Evolutionary conservation across 2,888 invertebrate genomes (phyloP).

Genomic region (Allophyes oxyacanthae): DNA sequence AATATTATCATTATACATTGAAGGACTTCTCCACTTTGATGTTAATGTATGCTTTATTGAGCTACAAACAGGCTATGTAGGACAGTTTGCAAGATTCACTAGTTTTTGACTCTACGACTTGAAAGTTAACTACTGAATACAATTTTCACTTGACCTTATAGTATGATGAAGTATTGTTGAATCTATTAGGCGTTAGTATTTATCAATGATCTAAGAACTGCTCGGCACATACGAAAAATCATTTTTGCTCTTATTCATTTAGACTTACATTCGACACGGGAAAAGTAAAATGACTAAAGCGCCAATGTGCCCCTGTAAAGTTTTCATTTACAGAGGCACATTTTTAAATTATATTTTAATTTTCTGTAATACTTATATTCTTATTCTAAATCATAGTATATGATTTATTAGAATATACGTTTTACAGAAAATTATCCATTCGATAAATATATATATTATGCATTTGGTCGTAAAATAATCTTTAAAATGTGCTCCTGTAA

Average conservation of each 20-base stretch:
- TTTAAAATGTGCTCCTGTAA: too few species aligned
- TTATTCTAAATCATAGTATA: too few species aligned
- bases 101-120: conserved; percentile 25
- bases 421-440: too few species aligned
- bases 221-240: conserved; percentile 21
- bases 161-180: conserved; percentile 18
- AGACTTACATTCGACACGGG: too few species aligned
- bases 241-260: conserved; percentile 29
- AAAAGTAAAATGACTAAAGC: too few species aligned
- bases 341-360: too few species aligned
- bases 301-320: too few species aligned
- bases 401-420: too few species aligned
- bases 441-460: too few species aligned
- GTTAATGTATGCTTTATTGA: conserved; percentile 64
- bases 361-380: too few species aligned
- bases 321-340: too few species aligned
- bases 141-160: conserved; percentile 19
- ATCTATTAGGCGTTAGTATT: conserved; percentile 37
- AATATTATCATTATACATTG: conserved; percentile 37
- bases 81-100: conserved; percentile 26
- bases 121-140: conserved; percentile 20
- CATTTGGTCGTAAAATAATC: too few species aligned
- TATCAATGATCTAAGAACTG: conserved; percentile 22
- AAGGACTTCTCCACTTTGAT: conserved; percentile 51
- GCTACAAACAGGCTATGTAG: conserved; percentile 43